Base-by-base conservation (phyloP, 1,140 invertebrate genomes). In the Campoletis sonorensis region DNA sequence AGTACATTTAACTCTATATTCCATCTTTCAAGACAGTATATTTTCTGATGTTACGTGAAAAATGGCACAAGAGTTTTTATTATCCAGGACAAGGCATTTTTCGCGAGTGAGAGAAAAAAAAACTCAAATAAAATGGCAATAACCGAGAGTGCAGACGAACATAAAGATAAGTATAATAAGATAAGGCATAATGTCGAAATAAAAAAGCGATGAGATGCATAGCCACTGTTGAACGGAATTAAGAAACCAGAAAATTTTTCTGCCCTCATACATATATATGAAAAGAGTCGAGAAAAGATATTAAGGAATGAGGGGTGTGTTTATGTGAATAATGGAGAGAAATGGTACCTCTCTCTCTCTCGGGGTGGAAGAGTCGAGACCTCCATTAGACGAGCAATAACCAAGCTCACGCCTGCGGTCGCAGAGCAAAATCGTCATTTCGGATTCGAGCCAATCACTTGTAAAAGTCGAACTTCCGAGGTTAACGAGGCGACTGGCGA, bases 381-480 rank as follows among this genome's bases (percentile, higher is more conserved):
- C 49, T 26, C 21, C n/a, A 73, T 80, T 40, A 58, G 72, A 80
- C 61, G 30, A 51, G 45, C 68, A 70, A 73, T 80, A 80, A 80
- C 70, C 68, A 45, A 70, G 37, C 71, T 64, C 61, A 0, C 61
- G 11, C 21, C 18, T 10, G 61, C 61, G 61, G 61, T 64, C 23
- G 13, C 61, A 64, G 40, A 45, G 61, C 61, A 64, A 64, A 64
- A 64, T 13, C 68, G 72, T 80, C 49, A 58, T 72, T 37, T 54
- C 30, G 54, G 79, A 80, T 71, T 79, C 45, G 45, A 70, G 71
- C 72, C 71, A 73, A 80, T 80, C 79, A 80, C 79, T 80, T 54
- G 79, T 73, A 73, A 80, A 80, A 80, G 70, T 26, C 77, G 77
- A 79, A 79, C 77, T 79, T 79, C 77, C 77, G 77, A 49, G 30